phyloP scores from a whole-genome alignment of 1,140 invertebrate genomes.

The Bombus superbus region DNA sequence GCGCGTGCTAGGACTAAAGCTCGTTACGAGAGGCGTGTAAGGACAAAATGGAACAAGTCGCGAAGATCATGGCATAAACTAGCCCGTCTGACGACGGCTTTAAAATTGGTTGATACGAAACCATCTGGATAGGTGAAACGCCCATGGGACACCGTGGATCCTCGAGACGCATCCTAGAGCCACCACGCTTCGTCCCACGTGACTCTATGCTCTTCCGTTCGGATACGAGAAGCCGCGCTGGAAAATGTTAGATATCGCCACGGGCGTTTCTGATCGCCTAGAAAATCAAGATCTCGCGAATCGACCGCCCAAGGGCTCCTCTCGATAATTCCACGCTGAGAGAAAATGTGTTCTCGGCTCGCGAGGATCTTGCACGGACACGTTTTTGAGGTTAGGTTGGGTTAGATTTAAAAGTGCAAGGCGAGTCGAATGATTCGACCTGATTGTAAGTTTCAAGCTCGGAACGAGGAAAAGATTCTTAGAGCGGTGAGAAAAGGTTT shows the following conservation, averaged over 20 bases:
- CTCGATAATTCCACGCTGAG: background rate
- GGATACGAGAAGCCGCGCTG: constrained; percentile 58
- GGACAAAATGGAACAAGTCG: constrained; percentile 25
- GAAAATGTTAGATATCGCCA: constrained; percentile 48
- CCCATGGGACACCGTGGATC: constrained; percentile 61
- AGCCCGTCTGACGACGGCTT: constrained; percentile 72
- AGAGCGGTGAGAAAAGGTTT: no score
- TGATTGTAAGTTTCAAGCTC: background rate
- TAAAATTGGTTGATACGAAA: constrained; percentile 75
- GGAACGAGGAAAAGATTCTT: background rate
- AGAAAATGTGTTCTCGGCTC: background rate
- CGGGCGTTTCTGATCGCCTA: constrained; percentile 59
- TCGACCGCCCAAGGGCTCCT: constrained; percentile 5
- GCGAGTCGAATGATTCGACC: background rate
- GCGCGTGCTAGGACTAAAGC: background rate
- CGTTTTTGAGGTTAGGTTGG: background rate
- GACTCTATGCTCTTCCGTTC: constrained; percentile 61
- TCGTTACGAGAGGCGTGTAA: background rate
- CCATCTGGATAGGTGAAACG: constrained; percentile 70
- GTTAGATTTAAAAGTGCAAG: background rate
- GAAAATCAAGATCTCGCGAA: constrained; percentile 58
- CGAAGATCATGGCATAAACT: constrained; percentile 63
- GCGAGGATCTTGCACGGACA: background rate
- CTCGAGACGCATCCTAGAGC: constrained; percentile 44
- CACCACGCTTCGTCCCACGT: constrained; percentile 63